phyloP scores from a whole-genome alignment of 2,797 vertebrate genomes.

The Phalanger gymnotis region DNA sequence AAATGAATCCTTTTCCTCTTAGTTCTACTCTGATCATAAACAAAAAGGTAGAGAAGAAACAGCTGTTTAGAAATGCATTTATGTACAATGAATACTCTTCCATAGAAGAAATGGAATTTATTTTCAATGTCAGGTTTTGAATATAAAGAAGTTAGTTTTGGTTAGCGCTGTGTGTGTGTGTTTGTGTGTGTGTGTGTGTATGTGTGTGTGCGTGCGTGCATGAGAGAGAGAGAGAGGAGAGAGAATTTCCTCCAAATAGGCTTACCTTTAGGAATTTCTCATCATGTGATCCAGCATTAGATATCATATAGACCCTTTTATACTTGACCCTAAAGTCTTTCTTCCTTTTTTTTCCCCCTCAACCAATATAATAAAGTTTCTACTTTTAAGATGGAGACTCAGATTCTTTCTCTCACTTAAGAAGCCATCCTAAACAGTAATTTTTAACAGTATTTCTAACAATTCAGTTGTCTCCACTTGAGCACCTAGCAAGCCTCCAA shows the following conservation, averaged over 20 bases:
- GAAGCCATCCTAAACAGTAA: neutral
- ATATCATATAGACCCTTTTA: neutral
- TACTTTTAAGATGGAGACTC: neutral
- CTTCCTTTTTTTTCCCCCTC: neutral
- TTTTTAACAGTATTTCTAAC: neutral
- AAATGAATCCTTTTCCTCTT: neutral
- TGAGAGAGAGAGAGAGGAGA: neutral
- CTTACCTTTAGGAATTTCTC: neutral
- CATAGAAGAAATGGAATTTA: neutral
- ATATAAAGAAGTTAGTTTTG: neutral
- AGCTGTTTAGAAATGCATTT: neutral
- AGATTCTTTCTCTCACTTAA: conserved; percentile 21
- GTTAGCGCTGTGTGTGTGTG: neutral
- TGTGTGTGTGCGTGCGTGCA: neutral
- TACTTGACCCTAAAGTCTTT: neutral
- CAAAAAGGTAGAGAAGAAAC: neutral
- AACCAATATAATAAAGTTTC: neutral
- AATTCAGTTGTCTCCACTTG: neutral
- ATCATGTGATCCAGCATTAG: neutral
- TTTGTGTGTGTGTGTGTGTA: neutral
- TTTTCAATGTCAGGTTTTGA: neutral
- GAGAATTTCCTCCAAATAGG: neutral
- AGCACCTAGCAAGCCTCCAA: neutral
- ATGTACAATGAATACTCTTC: neutral
- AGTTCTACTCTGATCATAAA: neutral